Conservation (phyloP, 2,888 invertebrate genomes). For the Linyphia triangularis region DNA sequence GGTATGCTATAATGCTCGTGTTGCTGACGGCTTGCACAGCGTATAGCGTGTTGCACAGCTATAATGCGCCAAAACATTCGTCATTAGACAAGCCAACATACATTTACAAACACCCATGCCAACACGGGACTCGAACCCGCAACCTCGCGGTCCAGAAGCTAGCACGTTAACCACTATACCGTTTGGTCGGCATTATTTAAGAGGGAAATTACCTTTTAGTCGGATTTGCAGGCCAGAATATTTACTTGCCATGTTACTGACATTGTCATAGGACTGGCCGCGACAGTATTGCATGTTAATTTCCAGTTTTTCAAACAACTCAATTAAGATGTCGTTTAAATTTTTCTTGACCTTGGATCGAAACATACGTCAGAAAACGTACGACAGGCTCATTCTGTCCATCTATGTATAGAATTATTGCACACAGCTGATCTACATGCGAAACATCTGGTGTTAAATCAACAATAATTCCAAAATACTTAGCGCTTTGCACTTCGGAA, state of each 20-base stretch:
- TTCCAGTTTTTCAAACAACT: neutral
- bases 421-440: conserved; percentile 2
- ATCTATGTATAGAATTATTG: neutral
- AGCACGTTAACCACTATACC: no score
- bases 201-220: no score
- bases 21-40: no score
- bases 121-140: no score
- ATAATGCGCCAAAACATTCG: conserved; percentile 7
- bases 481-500: neutral
- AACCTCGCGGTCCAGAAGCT: no score
- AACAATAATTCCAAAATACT: conserved; percentile 6
- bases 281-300: neutral
- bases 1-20: no score
- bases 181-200: no score
- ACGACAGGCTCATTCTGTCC: neutral
- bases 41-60: no score
- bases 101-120: no score
- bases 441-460: conserved; percentile 27
- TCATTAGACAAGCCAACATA: no score
- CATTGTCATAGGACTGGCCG: conserved; percentile 17
- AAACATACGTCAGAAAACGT: neutral
- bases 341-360: neutral
- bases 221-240: neutral
- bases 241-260: conserved; percentile 22
- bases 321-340: neutral